Conservation (phyloP, 2,888 invertebrate species). For the Diloba caeruleocephala region DNA sequence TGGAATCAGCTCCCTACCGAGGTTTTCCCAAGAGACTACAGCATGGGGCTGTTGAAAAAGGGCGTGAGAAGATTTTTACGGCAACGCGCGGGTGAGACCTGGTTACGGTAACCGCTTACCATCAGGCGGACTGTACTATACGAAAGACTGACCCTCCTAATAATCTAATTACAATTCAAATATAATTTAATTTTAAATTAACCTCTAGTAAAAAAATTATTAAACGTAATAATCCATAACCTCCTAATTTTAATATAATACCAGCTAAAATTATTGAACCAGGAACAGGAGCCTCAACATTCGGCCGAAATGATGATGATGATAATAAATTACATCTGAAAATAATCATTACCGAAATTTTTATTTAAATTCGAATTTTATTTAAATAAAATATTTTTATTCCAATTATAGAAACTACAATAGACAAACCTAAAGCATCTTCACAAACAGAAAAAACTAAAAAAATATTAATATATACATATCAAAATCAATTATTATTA, state of each 20-base stretch:
- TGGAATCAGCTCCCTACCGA: no score
- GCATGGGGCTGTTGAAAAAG: no score
- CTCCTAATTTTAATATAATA: slow-evolving; percentile 92
- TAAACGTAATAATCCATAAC: slow-evolving; percentile 91
- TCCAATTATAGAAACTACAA: slow-evolving; percentile 90
- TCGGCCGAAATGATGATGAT: slow-evolving; percentile 92
- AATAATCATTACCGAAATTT: slow-evolving; percentile 91
- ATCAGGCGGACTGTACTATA: no score
- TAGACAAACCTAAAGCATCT: slow-evolving; percentile 89
- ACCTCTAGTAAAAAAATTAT: slow-evolving; percentile 82
- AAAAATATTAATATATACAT: slow-evolving; percentile 90
- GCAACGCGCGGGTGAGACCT: no score
- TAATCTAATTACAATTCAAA: slow-evolving; percentile 88
- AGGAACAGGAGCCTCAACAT: slow-evolving; percentile 92
- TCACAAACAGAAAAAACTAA: slow-evolving; percentile 91
- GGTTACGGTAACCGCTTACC: no score
- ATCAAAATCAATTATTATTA: slow-evolving; percentile 81
- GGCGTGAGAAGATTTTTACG: no score
- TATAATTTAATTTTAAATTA: slow-evolving; percentile 83
- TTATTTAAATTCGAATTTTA: no score
- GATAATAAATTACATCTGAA: slow-evolving; percentile 88
- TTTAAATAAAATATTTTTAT: no score
- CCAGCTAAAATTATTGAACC: slow-evolving; percentile 94
- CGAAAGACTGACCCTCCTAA: no score
- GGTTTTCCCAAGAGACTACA: no score